Conservation (phyloP, 2,113 vertebrate genomes). For the Prolemur simus region DNA sequence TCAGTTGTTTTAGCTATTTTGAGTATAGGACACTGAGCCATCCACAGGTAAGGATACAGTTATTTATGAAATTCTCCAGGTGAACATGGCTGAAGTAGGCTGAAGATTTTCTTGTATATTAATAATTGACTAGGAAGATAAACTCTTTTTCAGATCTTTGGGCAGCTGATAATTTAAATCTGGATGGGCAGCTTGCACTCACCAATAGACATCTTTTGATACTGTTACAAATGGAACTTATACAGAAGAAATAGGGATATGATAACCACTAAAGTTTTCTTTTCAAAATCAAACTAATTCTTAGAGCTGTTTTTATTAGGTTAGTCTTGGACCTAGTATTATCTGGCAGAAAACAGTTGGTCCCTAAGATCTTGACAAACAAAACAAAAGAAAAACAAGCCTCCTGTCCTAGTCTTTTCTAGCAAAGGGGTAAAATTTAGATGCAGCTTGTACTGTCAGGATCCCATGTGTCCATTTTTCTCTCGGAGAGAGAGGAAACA, state of each 20-base stretch:
- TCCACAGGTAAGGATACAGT: conserved; percentile 51
- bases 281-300: conserved; percentile 24
- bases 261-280: conserved; percentile 73
- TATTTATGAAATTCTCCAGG: conserved; percentile 52
- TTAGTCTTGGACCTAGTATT: conserved; percentile 41
- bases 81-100: conserved; percentile 57
- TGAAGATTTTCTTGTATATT: conserved; percentile 3
- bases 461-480: not conserved
- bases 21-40: conserved; percentile 73
- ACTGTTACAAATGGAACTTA: conserved; percentile 40
- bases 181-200: conserved; percentile 58
- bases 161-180: conserved; percentile 62
- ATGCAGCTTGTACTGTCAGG: not conserved
- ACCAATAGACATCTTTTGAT: conserved; percentile 48
- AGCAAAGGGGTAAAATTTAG: conserved; percentile 34
- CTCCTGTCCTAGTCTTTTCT: not conserved
- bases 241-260: conserved; percentile 53
- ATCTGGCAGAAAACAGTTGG: conserved; percentile 41
- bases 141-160: conserved; percentile 54
- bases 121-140: conserved; percentile 58
- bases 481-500: conserved; percentile 47
- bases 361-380: not conserved
- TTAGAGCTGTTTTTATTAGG: conserved; percentile 36
- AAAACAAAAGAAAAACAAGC: conserved; percentile 4
- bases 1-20: conserved; percentile 66